Evolutionary conservation across 2,797 vertebrate genomes (phyloP), one percentile per base, ranked within the genome.

Genomic region (Halcyon chelicuti): DNA sequence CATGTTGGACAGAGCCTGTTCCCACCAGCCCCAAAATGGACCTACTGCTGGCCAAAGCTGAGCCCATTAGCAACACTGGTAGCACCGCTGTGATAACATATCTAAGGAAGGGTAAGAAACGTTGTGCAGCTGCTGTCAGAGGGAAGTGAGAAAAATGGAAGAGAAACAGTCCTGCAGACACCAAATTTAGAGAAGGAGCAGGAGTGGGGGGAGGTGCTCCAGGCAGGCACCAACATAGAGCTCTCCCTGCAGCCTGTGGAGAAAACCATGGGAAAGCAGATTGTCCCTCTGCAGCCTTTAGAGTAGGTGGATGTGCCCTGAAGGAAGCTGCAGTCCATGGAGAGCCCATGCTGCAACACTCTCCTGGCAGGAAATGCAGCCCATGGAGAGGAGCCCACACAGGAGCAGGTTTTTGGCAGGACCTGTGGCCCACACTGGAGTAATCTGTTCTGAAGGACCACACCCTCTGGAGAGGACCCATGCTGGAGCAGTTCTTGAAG

Each of bases 1-100:
- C 0, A 0, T 49, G 4, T 46, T 5, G 7, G 9, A 68, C 17
- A 62, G 9, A 86, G 12, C 5, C 8, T 12, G 6, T 51, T 76
- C 52, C 39, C 66, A 26, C 5, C 25, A 40, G 26, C 14, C n/a
- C n/a, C 78, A n/a, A 40, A 71, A 46, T n/a, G 12, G 23, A 65
- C 22, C 10, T 39, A 16, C 20, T 72, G 31, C 52, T 47, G 14
- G 19, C 40, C 72, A 89, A 49, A 49, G 47, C 23, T 14, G 47
- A 49, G 23, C 47, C 47, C 47, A 25, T 49, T 25, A 49, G 47
- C 57, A 55, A 19, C 21, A 35, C 13, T 54, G 25, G 17, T 37
- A 54, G 13, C 52, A 74, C 13, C 0, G 4, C 26, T 31, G 29
- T 46, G 46, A 12, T 39, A 28, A 61, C 15, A 5, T 9, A 6